Percentiles rank a stretch among this genome's conserved stretches.
These are phyloP conservation scores for Salvator merianae DNA, from an alignment of 2,113 vertebrate species.

Conservation along the genomic window DNA sequence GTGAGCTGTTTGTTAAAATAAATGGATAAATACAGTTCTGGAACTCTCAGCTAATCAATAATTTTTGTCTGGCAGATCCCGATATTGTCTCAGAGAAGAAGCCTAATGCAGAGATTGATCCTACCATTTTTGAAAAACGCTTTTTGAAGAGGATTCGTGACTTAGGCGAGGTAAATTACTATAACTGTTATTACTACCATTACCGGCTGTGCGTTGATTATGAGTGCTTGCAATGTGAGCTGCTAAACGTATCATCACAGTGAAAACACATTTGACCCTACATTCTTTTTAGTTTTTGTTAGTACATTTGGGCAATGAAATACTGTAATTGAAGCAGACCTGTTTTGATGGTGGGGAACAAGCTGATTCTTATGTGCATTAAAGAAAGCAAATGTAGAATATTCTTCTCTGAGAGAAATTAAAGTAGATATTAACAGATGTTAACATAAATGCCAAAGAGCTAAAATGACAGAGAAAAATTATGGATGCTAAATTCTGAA, in stretches of 20 bases:
- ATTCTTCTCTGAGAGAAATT: not conserved
- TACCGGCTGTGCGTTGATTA: too few relatives aligned
- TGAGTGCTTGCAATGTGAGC: too few relatives aligned
- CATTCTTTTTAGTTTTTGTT: not conserved
- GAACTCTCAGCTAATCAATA: not conserved
- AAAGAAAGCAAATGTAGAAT: not conserved
- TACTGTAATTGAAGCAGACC: not conserved
- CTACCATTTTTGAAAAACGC: conserved; percentile 92
- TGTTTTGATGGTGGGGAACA: not conserved
- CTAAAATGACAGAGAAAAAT: not conserved
- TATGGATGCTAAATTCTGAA: too few relatives aligned
- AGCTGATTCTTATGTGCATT: not conserved
- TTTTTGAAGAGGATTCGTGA: conserved; percentile 90
- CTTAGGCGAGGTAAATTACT: conserved; percentile 85
- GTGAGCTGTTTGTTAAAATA: too few relatives aligned
- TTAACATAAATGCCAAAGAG: not conserved
- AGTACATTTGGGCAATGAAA: not conserved
- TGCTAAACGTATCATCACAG: too few relatives aligned
- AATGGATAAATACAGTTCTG: not conserved
- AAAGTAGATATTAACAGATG: not conserved
- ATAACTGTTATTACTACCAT: not conserved
- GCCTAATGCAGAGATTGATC: conserved; percentile 83
- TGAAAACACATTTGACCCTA: not conserved
- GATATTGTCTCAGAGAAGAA: conserved; percentile 81
- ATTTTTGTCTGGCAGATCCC: conserved; percentile 66